Conservation (phyloP, 2,113 vertebrate species). For the Ovis canadensis region DNA sequence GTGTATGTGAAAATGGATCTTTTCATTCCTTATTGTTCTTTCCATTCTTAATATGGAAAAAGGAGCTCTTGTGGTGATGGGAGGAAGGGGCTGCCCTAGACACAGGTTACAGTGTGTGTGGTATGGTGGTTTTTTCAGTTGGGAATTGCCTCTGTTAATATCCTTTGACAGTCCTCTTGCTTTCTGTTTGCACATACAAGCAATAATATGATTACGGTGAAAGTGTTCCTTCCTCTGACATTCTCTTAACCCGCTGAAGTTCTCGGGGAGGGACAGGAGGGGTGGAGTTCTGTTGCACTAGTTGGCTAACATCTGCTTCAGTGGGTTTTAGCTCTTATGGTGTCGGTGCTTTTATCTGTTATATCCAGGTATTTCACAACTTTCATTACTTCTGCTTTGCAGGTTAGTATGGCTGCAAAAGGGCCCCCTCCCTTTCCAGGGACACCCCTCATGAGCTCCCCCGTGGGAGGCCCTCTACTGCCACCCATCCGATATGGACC, state of each 20-base stretch:
- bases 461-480: constrained; percentile 69
- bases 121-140: background rate
- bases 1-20: background rate
- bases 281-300: background rate
- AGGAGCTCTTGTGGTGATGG: background rate
- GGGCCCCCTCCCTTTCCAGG: constrained; percentile 87
- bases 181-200: background rate
- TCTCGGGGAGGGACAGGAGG: background rate
- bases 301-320: background rate
- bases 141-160: background rate
- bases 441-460: constrained; percentile 83
- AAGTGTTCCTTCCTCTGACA: background rate
- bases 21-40: background rate
- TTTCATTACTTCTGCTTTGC: background rate
- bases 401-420: constrained; percentile 80
- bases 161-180: background rate
- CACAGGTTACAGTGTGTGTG: accelerated
- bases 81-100: background rate
- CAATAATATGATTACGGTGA: accelerated
- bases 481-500: constrained; percentile 79
- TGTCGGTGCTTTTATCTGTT: background rate
- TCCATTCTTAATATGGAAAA: background rate
- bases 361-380: background rate
- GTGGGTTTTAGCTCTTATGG: background rate
- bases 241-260: background rate